phyloP scores from a whole-genome alignment of 2,797 vertebrate genomes.

The Peromyscus eremicus region DNA sequence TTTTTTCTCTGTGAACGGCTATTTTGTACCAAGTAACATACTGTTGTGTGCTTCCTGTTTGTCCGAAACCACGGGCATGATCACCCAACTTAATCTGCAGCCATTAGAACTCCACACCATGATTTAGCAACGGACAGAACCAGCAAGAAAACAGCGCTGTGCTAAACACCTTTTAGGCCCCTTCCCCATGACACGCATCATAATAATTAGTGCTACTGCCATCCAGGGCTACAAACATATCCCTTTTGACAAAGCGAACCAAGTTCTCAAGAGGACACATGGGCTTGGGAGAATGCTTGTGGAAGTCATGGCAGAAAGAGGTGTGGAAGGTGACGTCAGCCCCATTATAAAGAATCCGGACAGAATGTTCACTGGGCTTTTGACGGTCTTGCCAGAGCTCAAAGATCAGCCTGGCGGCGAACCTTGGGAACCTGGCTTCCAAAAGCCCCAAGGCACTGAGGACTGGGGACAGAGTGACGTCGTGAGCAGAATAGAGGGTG shows the following conservation, averaged over 20 bases:
- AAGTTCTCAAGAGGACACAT: constrained; percentile 97
- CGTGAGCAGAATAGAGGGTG: constrained; percentile 95
- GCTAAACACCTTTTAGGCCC: constrained; percentile 76
- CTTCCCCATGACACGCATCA: constrained; percentile 92
- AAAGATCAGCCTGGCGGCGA: constrained; percentile 96
- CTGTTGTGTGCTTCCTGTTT: constrained; percentile 56
- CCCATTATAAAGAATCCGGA: constrained; percentile 97
- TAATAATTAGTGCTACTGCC: constrained; percentile 91
- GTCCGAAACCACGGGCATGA: constrained; percentile 18
- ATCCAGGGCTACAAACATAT: constrained; percentile 95
- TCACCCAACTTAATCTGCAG: constrained; percentile 45
- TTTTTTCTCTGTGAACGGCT: constrained; percentile 52
- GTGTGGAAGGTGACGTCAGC: constrained; percentile 98
- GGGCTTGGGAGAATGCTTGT: constrained; percentile 88
- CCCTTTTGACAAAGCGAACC: constrained; percentile 93
- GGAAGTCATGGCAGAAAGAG: constrained; percentile 92
- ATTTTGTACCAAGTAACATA: neutral
- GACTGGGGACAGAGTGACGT: constrained; percentile 96
- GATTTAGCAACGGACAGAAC: constrained; percentile 52
- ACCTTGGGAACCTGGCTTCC: constrained; percentile 95
- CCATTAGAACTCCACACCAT: constrained; percentile 68
- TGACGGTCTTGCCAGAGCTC: constrained; percentile 96
- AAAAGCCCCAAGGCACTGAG: constrained; percentile 96
- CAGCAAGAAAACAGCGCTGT: neutral
- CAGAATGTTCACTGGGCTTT: constrained; percentile 88